phyloP scores from a whole-genome alignment of 2,113 vertebrate species.

The Phasianus colchicus region DNA sequence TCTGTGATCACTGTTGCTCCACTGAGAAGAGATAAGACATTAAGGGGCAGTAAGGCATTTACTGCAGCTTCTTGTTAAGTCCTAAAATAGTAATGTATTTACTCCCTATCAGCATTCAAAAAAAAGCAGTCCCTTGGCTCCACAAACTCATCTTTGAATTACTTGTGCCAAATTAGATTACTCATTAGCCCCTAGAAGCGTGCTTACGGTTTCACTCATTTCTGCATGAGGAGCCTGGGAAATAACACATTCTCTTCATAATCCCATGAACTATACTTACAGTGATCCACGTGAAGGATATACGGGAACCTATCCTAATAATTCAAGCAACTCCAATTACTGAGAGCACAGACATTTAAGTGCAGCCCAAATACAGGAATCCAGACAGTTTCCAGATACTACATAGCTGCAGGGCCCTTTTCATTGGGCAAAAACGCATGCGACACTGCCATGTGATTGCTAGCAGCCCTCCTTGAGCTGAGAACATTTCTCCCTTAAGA shows the following conservation, averaged over 20 bases:
- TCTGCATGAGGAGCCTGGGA: neutral
- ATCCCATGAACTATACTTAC: neutral
- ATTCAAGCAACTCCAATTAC: neutral
- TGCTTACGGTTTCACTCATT: neutral
- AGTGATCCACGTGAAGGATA: neutral
- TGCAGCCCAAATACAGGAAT: neutral
- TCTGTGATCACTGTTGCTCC: neutral
- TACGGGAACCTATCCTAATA: fast-evolving
- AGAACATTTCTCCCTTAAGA: neutral
- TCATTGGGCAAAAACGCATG: neutral
- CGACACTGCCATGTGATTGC: neutral
- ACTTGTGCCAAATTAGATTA: neutral
- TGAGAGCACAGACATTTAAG: neutral
- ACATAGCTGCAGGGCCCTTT: neutral
- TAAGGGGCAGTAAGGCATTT: neutral
- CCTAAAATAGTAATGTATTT: neutral
- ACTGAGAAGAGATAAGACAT: fast-evolving
- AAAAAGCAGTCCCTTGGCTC: neutral
- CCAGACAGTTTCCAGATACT: neutral
- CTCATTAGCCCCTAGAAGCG: neutral
- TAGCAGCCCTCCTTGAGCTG: neutral
- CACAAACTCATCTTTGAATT: neutral
- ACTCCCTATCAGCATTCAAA: neutral
- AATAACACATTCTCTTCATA: neutral
- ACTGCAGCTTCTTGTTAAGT: neutral